phyloP scores from a whole-genome alignment of 2,113 vertebrate genomes.

The Hippocampus guttulatus region DNA sequence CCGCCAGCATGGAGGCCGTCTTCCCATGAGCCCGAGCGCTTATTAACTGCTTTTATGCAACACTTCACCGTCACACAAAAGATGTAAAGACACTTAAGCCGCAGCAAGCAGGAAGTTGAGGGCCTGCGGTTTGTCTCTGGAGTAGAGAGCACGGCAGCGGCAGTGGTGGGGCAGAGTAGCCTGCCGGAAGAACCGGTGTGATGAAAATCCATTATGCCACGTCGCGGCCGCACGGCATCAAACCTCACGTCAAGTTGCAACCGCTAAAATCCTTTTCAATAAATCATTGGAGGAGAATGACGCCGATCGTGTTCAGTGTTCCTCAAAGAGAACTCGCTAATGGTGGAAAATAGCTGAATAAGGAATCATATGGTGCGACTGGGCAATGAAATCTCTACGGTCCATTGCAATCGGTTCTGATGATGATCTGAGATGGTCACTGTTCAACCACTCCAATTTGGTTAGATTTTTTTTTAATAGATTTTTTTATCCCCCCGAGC shows the following conservation, averaged over 20 bases:
- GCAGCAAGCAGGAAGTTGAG: slow-evolving; percentile 27
- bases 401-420: neutral
- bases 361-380: neutral
- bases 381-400: neutral
- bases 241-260: neutral
- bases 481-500: neutral
- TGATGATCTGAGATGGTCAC: neutral
- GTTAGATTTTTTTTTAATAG: neutral
- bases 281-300: slow-evolving; percentile 4
- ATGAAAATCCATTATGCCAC: slow-evolving; percentile 1
- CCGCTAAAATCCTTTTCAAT: slow-evolving; percentile 4
- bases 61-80: slow-evolving; percentile 30
- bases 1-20: slow-evolving; percentile 17
- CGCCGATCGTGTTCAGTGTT: neutral
- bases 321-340: neutral
- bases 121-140: slow-evolving; percentile 34
- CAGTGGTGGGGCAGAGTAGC: neutral
- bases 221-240: slow-evolving; percentile 3
- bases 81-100: slow-evolving; percentile 32
- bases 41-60: slow-evolving; percentile 28
- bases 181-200: slow-evolving; percentile 5
- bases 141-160: slow-evolving; percentile 9
- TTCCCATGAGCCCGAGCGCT: slow-evolving; percentile 33
- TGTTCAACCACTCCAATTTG: neutral
- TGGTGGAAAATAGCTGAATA: neutral